Conservation (phyloP, 1,140 invertebrate genomes). For the Hormaphis cornu region DNA sequence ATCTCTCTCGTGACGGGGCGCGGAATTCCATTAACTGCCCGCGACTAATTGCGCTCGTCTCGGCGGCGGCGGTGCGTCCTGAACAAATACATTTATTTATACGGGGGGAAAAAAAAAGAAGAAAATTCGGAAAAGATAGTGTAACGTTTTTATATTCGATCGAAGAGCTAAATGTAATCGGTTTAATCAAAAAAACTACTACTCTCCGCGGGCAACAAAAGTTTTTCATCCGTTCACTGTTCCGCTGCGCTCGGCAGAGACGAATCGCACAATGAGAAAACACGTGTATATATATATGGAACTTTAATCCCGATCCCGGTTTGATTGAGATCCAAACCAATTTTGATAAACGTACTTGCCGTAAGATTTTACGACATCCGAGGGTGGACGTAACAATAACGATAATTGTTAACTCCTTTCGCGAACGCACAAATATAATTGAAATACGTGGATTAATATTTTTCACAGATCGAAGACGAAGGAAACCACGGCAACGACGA, state of each 20-base stretch:
- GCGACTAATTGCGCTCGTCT: slow-evolving; percentile 6
- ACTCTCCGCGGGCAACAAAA: neutral
- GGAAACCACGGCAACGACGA: slow-evolving; percentile 95
- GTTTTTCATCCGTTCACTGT: too few species aligned
- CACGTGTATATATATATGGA: too few species aligned
- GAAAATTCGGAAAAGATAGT: slow-evolving; percentile 17
- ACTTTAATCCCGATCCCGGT: too few species aligned
- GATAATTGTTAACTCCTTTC: too few species aligned
- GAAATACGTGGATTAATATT: slow-evolving; percentile 21
- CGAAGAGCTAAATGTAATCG: slow-evolving; percentile 27
- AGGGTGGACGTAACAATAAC: neutral
- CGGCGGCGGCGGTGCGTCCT: neutral
- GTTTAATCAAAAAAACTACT: slow-evolving; percentile 23
- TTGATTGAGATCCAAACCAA: slow-evolving; percentile 19
- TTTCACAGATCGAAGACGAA: slow-evolving; percentile 88
- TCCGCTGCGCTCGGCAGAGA: too few species aligned
- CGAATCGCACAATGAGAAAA: too few species aligned
- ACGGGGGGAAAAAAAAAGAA: neutral
- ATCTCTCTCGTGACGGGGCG: neutral
- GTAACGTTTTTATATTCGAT: slow-evolving; percentile 19
- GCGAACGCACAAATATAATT: neutral
- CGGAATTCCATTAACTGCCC: slow-evolving; percentile 17
- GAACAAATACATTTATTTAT: slow-evolving; percentile 9
- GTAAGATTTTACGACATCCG: neutral
- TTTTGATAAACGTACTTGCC: neutral